Base-by-base conservation (phyloP, 2,797 vertebrate genomes). In the Triplophysa yarkandensis region DNA sequence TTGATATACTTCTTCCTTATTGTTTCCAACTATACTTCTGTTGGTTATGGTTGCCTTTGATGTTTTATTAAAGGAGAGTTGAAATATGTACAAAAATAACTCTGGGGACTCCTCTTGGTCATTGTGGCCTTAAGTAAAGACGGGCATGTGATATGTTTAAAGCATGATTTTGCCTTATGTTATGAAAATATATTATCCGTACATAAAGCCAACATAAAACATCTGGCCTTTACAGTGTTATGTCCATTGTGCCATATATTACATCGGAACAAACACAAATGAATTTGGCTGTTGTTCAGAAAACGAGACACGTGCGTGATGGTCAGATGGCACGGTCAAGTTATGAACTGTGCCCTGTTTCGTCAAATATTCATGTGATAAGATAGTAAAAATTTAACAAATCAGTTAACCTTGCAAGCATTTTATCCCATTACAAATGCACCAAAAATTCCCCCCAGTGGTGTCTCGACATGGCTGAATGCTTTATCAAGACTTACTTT, bases 31-130 rank as follows among this genome's bases (percentile, higher is more conserved):
- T 77, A 54, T 69, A 64, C 81, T 81, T 85, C 66, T 57, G 61
- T 76, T 69, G 83, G 25, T 55, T 83, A 79, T 66, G 77, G 55
- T 58, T 52, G 34, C 65, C 85, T 87, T 87, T 88, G 85, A 90
- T 83, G 85, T 84, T 43, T 28, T 39, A 64, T 64, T 70, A 43
- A 74, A 61, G 84, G 86, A 86, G 85, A 80, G 10, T 9, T 36
- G 4, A 66, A 66, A 44, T 25, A 6, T 16, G 41, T 43, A 11
- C 2, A 52, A n/a, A 8, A 36, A 58, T 46, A 61, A 17, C 30
- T 52, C 19, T 63, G 10, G 16, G 9, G 13, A 64, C 23, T 63
- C 23, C 11, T 46, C 48, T 52, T 23, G 19, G 21, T 34, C 28
- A 9, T 43, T 36, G 57, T 36, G 68, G 34, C 27, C 17, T 82